phyloP scores from a whole-genome alignment of 2,888 invertebrate species.

The Mesorhabditis sp. region DNA sequence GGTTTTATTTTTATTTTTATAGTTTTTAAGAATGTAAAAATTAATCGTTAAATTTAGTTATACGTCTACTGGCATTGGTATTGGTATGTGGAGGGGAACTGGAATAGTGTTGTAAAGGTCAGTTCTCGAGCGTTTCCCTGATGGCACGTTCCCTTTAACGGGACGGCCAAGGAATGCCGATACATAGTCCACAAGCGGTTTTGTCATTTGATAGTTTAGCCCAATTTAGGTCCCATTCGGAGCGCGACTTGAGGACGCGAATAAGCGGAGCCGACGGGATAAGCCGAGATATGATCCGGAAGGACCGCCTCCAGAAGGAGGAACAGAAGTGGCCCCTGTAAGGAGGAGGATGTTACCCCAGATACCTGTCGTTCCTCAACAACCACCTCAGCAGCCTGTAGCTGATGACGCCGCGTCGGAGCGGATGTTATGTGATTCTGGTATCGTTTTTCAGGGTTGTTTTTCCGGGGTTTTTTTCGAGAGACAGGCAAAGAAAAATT shows the following conservation, averaged over 20 bases:
- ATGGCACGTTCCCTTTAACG: too few species aligned
- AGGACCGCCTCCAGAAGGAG: not conserved
- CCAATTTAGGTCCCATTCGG: constrained; percentile 1
- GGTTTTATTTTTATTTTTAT: too few species aligned
- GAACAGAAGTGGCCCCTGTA: too few species aligned
- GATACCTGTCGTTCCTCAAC: too few species aligned
- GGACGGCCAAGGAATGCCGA: too few species aligned
- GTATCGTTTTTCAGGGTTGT: too few species aligned
- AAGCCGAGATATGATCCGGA: not conserved
- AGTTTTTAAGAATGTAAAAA: not conserved
- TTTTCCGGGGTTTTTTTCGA: too few species aligned
- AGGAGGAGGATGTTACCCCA: too few species aligned
- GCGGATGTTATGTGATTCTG: too few species aligned
- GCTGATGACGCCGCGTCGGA: too few species aligned
- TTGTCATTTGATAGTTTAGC: not conserved
- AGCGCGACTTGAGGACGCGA: not conserved
- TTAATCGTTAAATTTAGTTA: constrained; percentile 27
- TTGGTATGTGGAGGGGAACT: constrained; percentile 45
- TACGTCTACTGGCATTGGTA: constrained; percentile 56
- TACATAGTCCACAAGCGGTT: not conserved
- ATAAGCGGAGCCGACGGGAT: constrained; percentile 5
- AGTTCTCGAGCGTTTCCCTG: not conserved
- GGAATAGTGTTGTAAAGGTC: constrained; percentile 33
- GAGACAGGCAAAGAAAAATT: too few species aligned
- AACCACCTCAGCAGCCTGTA: too few species aligned